Conservation (phyloP, 2,797 vertebrate genomes). For the Macropus fuliginosus region DNA sequence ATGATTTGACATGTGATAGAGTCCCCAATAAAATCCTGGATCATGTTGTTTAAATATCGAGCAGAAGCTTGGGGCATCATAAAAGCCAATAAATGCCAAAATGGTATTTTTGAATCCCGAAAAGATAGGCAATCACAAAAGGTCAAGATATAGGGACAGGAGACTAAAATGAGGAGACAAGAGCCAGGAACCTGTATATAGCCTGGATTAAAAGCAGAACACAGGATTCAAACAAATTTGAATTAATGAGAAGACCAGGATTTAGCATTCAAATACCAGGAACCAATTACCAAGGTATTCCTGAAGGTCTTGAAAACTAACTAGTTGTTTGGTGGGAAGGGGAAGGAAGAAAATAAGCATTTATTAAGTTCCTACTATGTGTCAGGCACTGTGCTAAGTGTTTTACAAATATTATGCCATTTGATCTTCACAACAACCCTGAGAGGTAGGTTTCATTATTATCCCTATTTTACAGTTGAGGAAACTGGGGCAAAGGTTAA, state of each 20-base stretch:
- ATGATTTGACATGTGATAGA: not conserved
- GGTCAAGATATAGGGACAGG: not conserved
- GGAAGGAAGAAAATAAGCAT: not conserved
- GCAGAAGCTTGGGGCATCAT: not conserved
- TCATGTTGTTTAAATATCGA: not conserved
- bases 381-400: not conserved
- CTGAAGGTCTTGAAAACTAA: not conserved
- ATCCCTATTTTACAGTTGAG: not conserved
- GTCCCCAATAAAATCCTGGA: not conserved
- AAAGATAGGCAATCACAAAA: not conserved
- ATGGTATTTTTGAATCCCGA: not conserved
- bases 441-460: not conserved
- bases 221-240: not conserved
- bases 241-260: not conserved
- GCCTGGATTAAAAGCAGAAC: too few species aligned
- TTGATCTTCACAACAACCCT: not conserved
- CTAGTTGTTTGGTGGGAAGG: not conserved
- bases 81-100: not conserved
- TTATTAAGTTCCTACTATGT: not conserved
- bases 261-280: not conserved
- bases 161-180: not conserved
- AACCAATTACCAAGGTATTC: not conserved
- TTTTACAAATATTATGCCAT: too few species aligned
- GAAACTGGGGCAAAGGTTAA: not conserved
- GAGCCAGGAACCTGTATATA: too few species aligned